Conservation (phyloP, 2,797 vertebrate genomes). For the Moxostoma hubbsi region DNA sequence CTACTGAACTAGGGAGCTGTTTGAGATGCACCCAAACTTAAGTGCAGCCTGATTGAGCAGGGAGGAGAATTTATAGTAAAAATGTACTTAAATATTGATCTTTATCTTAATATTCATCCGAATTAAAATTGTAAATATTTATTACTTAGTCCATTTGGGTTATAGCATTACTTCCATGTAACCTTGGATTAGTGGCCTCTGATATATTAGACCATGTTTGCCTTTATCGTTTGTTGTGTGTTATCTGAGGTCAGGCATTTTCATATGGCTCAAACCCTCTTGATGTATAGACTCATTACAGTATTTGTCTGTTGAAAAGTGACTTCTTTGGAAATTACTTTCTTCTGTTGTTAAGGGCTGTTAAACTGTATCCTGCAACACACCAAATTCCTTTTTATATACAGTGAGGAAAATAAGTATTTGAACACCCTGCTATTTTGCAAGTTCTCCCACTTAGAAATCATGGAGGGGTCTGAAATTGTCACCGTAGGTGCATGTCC, state of each 20-base stretch:
- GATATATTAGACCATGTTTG: background rate
- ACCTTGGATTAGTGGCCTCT: background rate
- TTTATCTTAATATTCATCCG: background rate
- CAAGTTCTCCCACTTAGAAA: no score
- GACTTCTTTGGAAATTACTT: background rate
- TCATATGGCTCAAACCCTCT: background rate
- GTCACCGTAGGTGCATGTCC: no score
- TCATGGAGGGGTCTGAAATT: no score
- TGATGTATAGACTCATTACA: background rate
- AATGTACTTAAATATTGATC: no score
- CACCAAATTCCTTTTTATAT: background rate
- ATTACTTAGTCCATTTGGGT: background rate
- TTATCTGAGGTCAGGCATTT: background rate
- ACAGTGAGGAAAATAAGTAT: no score
- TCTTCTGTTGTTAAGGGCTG: background rate
- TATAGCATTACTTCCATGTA: background rate
- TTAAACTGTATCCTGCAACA: background rate
- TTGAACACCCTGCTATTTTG: no score
- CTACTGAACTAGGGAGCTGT: no score
- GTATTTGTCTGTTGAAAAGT: background rate
- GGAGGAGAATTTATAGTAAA: no score
- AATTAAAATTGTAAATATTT: background rate
- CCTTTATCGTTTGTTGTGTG: background rate
- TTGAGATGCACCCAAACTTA: no score
- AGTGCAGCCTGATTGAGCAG: no score